phyloP scores from a whole-genome alignment of 2,113 vertebrate genomes.

The Tylochromis polylepis region DNA sequence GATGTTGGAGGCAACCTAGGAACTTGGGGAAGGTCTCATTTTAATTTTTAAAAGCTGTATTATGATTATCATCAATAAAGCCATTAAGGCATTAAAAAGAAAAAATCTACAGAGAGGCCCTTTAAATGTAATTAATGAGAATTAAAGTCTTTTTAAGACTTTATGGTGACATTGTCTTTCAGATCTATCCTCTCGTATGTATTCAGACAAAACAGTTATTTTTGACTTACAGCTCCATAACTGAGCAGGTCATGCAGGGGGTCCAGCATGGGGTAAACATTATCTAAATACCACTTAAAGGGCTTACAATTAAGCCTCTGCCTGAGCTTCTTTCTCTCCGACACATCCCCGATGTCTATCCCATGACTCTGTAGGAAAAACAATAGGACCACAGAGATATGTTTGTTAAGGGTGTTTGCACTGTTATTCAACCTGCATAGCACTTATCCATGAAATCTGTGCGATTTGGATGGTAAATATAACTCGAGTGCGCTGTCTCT shows the following conservation, averaged over 20 bases:
- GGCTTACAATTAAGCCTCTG: slow-evolving; percentile 88
- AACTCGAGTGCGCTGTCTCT: not conserved
- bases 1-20: not conserved
- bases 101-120: not conserved
- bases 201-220: not conserved
- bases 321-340: slow-evolving; percentile 83
- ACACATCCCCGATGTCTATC: slow-evolving; percentile 89
- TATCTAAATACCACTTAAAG: slow-evolving; percentile 93
- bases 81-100: not conserved
- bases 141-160: not conserved
- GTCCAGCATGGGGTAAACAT: slow-evolving; percentile 83
- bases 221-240: slow-evolving; percentile 64
- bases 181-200: not conserved
- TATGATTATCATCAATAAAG: not conserved
- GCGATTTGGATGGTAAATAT: not conserved
- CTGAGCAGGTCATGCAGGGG: not conserved
- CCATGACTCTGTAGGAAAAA: slow-evolving; percentile 78
- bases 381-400: not conserved
- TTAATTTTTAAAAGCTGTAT: not conserved
- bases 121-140: not conserved
- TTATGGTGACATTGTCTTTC: not conserved
- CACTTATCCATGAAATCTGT: not conserved
- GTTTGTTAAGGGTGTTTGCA: not conserved
- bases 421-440: not conserved
- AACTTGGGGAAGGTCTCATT: not conserved